A percentile compares a stretch with the other conserved stretches of the same genome.
Evolutionary conservation across 2,797 vertebrate genomes (phyloP).

Genomic region (Cuniculus paca): DNA sequence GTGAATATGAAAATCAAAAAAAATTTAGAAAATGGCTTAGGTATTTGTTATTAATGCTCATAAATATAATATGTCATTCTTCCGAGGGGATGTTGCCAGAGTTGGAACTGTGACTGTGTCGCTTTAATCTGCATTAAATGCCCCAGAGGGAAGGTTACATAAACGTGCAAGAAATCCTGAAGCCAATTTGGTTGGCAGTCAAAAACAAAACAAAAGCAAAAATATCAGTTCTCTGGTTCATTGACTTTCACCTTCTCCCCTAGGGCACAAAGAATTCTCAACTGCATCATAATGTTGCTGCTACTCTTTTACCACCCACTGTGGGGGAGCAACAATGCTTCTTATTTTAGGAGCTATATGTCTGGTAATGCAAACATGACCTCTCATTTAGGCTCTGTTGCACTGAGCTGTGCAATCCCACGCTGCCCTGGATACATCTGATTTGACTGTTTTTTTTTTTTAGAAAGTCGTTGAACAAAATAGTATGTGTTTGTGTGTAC

Average conservation of each 20-base stretch:
- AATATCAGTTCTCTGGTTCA: constrained; percentile 30
- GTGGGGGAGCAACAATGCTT: not conserved
- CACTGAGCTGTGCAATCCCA: not conserved
- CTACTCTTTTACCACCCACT: not conserved
- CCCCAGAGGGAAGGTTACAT: constrained; percentile 57
- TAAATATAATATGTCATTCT: not conserved
- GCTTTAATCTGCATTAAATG: constrained; percentile 50
- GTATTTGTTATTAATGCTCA: constrained; percentile 24
- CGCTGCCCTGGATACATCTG: not conserved
- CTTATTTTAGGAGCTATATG: not conserved
- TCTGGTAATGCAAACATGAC: not conserved
- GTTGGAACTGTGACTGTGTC: not conserved
- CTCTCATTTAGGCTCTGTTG: not conserved
- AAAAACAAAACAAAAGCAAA: constrained; percentile 37
- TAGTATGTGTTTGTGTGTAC: not conserved
- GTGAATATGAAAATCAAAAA: not conserved
- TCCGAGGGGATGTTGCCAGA: constrained; percentile 38
- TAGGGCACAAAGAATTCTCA: constrained; percentile 13
- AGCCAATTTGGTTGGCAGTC: constrained; percentile 60
- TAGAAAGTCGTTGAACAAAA: constrained; percentile 23
- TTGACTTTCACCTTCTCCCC: constrained; percentile 59
- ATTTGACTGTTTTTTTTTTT: not conserved
- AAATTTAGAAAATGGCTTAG: constrained; percentile 31
- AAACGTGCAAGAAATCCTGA: constrained; percentile 61
- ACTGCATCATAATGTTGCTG: not conserved